Conservation (phyloP, 2,113 vertebrate species). For the Sylvilagus bachmani region DNA sequence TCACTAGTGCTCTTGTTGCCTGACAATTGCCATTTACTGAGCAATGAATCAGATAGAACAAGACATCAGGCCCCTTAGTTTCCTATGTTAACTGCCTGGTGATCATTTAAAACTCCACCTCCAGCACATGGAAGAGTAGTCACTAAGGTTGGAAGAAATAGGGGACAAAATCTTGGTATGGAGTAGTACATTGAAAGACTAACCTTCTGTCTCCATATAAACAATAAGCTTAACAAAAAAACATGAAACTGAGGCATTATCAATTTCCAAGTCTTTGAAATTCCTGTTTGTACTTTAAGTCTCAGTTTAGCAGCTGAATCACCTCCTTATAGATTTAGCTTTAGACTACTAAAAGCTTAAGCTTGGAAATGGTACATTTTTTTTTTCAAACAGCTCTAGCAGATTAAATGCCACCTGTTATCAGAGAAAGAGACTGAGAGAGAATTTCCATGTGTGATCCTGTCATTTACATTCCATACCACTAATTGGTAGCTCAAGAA, state of each 20-base stretch:
- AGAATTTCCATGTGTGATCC: not conserved
- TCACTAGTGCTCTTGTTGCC: not conserved
- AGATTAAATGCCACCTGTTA: not conserved
- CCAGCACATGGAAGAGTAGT: not conserved
- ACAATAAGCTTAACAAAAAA: not conserved
- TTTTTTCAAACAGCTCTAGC: not conserved
- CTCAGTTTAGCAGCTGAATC: not conserved
- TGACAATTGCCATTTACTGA: not conserved
- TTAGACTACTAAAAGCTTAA: not conserved
- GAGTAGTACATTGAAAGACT: not conserved
- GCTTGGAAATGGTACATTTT: not conserved
- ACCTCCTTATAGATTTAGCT: not conserved
- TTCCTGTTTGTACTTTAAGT: slow-evolving; percentile 2
- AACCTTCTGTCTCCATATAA: not conserved
- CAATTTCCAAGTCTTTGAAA: not conserved
- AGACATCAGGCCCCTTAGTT: not conserved
- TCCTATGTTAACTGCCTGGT: slow-evolving; percentile 10
- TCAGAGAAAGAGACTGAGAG: not conserved
- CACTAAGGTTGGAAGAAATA: not conserved
- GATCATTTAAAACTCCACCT: not conserved
- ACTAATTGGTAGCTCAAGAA: not conserved
- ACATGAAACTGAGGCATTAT: not conserved
- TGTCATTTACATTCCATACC: not conserved
- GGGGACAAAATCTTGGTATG: not conserved
- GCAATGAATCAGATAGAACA: not conserved